Percentiles rank a stretch among this genome's conserved stretches.
phyloP scores from a whole-genome alignment of 2,888 invertebrate species.

The Hydriomena furcata region DNA sequence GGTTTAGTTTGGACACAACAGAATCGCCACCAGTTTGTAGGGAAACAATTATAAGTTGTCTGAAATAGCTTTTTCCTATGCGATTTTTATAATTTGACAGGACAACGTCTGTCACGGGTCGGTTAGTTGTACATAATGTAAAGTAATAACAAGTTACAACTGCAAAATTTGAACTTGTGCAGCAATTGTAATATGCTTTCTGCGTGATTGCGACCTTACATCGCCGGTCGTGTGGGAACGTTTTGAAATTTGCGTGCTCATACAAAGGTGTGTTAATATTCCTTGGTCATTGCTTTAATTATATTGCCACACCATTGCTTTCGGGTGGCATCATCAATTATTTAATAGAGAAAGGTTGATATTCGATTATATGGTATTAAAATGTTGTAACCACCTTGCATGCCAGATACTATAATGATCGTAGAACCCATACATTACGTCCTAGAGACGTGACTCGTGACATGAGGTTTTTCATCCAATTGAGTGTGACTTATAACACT shows the following conservation, averaged over 20 bases:
- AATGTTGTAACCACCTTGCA: conserved; percentile 10
- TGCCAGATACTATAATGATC: background rate
- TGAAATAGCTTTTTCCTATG: no score
- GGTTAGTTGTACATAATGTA: no score
- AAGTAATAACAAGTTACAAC: no score
- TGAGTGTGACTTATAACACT: no score
- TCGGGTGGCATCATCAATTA: conserved; percentile 30
- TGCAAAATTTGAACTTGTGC: no score
- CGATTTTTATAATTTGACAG: no score
- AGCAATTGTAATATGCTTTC: conserved; percentile 2
- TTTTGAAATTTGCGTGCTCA: conserved; percentile 40
- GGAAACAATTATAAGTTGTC: no score
- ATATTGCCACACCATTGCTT: conserved; percentile 33
- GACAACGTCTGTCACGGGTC: no score
- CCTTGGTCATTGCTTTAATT: conserved; percentile 26
- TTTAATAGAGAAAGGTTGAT: conserved; percentile 31
- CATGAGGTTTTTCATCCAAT: no score
- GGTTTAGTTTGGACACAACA: no score
- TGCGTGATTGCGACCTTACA: background rate
- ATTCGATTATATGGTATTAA: conserved; percentile 2
- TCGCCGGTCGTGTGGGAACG: conserved; percentile 42
- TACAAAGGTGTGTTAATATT: conserved; percentile 34
- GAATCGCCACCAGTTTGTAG: no score
- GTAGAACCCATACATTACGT: background rate
- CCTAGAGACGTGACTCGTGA: background rate